These are phyloP conservation scores for Phoxinus phoxinus DNA, from an alignment of 2,113 vertebrate genomes.

Conservation along the genomic window DNA sequence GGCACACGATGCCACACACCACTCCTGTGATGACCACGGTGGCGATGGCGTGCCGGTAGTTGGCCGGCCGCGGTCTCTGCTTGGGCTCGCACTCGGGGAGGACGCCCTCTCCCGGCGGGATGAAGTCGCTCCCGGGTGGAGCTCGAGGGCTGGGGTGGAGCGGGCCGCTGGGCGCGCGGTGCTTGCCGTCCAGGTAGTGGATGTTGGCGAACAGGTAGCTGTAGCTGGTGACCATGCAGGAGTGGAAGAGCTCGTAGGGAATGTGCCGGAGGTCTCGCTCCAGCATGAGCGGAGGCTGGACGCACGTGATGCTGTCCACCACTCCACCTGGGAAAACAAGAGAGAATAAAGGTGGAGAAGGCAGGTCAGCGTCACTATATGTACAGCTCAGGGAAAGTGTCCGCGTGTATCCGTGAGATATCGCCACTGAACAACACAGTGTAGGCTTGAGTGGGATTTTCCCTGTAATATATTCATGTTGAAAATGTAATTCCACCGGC, in stretches of 20 bases:
- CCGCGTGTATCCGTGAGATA: not conserved
- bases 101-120: not conserved
- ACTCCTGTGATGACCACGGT: constrained; percentile 93
- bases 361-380: not conserved
- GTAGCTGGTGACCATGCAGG: constrained; percentile 81
- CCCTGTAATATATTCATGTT: not conserved
- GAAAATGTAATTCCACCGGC: not conserved
- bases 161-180: constrained; percentile 62
- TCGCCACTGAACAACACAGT: not conserved
- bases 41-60: constrained; percentile 89
- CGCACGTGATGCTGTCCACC: constrained; percentile 84
- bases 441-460: not conserved
- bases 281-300: constrained; percentile 82
- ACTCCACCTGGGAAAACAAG: constrained; percentile 80
- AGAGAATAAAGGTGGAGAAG: not conserved
- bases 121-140: constrained; percentile 34
- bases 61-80: constrained; percentile 79
- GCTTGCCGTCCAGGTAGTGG: constrained; percentile 75
- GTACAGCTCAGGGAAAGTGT: not conserved
- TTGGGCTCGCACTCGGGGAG: constrained; percentile 81
- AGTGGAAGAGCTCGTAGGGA: constrained; percentile 89
- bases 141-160: constrained; percentile 66
- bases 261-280: constrained; percentile 87
- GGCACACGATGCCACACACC: constrained; percentile 90
- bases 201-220: constrained; percentile 74